These are phyloP conservation scores for Erythrocebus patas DNA, from an alignment of 2,113 vertebrate genomes.

Conservation along the genomic window DNA sequence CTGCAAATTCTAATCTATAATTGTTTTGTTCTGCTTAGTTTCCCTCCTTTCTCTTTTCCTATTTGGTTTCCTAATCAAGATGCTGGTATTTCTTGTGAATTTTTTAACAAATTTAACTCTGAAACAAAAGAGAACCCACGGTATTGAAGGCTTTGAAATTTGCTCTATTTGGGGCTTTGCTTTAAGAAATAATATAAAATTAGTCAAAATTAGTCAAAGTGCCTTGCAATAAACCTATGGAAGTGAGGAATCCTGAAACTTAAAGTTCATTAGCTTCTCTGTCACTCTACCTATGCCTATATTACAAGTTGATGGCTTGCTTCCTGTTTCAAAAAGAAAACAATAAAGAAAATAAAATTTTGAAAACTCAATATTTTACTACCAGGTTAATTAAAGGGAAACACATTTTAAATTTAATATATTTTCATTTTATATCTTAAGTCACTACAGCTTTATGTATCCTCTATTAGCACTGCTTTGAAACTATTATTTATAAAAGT, in stretches of 20 bases:
- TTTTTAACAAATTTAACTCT: neutral
- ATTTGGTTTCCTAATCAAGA: neutral
- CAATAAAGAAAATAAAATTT: neutral
- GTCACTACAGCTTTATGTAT: neutral
- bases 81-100: neutral
- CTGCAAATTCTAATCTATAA: neutral
- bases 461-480: neutral
- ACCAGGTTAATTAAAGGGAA: neutral
- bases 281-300: neutral
- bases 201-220: neutral
- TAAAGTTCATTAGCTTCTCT: neutral
- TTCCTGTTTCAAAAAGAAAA: neutral
- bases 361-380: neutral
- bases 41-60: neutral
- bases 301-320: neutral
- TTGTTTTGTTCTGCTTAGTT: neutral
- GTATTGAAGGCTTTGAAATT: neutral
- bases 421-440: neutral
- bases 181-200: neutral
- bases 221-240: neutral
- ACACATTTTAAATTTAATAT: neutral
- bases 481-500: neutral
- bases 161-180: neutral
- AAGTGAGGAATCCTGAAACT: neutral
- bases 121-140: neutral